Percentiles rank a stretch among this genome's conserved stretches.
Conservation (phyloP, 2,888 invertebrate species). For the Rhodophaea formosa region DNA sequence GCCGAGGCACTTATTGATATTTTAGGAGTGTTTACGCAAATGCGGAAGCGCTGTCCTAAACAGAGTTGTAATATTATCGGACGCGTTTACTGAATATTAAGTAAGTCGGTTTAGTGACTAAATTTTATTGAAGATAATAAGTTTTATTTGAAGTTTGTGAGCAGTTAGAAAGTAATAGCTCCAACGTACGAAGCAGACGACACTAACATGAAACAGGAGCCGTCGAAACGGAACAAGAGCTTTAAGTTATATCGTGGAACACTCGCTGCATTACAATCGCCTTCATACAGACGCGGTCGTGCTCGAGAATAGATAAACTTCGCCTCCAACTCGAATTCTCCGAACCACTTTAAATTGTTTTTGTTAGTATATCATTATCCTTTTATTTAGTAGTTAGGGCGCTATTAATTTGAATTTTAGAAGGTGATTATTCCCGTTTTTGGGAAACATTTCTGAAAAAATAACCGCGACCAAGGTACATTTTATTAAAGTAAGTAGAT, state of each 20-base stretch:
- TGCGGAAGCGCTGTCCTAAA: constrained; percentile 15
- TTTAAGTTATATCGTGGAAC: constrained; percentile 40
- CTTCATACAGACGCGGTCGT: constrained; percentile 24
- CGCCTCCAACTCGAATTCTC: constrained; percentile 1
- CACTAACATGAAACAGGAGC: constrained; percentile 43
- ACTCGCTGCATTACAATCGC: constrained; percentile 51
- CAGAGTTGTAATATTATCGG: constrained; percentile 2
- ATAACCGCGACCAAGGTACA: no score
- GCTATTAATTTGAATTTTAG: neutral
- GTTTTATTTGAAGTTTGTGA: neutral
- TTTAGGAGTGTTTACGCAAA: constrained; percentile 11
- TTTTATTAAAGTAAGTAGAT: no score
- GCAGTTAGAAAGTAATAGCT: constrained; percentile 9
- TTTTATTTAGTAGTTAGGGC: neutral
- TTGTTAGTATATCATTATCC: constrained; percentile 1
- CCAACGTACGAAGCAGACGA: constrained; percentile 34
- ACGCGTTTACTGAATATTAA: constrained; percentile 8
- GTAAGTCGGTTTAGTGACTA: neutral
- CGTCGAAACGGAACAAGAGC: constrained; percentile 51
- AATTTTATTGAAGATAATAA: constrained; percentile 5
- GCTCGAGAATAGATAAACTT: constrained; percentile 21
- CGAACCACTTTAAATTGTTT: constrained; percentile 8
- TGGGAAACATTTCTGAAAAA: no score
- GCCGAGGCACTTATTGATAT: constrained; percentile 7
- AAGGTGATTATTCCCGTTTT: no score